Conservation (phyloP, 37 sponge, comb jelly and placozoan species). For the Hexactinellida sp. region DNA sequence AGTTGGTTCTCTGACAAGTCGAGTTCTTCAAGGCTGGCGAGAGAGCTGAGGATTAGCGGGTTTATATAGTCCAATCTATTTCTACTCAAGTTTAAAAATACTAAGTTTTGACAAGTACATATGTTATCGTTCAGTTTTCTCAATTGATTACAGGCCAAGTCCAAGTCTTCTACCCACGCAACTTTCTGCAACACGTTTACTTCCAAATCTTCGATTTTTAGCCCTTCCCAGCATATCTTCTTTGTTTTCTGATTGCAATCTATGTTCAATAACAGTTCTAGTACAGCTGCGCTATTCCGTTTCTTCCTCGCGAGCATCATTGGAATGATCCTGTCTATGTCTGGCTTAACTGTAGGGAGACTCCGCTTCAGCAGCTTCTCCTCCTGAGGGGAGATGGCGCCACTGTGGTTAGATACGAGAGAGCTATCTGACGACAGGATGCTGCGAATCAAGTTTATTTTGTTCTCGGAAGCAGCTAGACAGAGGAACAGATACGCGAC, state of each 20-base stretch:
- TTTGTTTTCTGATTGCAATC: slow-evolving; percentile 18
- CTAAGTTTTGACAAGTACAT: neutral
- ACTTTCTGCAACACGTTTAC: slow-evolving; percentile 15
- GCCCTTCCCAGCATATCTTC: slow-evolving; percentile 20
- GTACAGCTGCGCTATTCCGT: slow-evolving; percentile 9
- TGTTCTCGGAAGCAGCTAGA: neutral
- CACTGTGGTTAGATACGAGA: neutral
- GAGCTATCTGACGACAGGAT: neutral
- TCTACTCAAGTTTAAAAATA: neutral
- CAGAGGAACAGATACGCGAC: neutral
- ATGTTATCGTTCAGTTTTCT: neutral
- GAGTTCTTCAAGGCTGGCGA: slow-evolving; percentile 25
- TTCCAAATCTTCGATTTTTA: neutral
- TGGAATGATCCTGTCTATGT: slow-evolving; percentile 9
- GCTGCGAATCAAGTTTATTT: neutral
- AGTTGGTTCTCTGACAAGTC: slow-evolving; percentile 28
- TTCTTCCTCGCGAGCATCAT: slow-evolving; percentile 21
- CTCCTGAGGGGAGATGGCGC: neutral
- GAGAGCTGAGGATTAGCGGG: neutral
- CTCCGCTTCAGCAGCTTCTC: neutral
- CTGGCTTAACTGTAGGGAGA: neutral
- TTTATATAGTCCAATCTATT: neutral
- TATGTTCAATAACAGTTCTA: slow-evolving; percentile 20
- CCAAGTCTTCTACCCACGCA: neutral
- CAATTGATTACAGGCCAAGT: neutral